These are phyloP conservation scores for Latrodectus hesperus DNA, from an alignment of 2,888 invertebrate species.

Conservation along the genomic window DNA sequence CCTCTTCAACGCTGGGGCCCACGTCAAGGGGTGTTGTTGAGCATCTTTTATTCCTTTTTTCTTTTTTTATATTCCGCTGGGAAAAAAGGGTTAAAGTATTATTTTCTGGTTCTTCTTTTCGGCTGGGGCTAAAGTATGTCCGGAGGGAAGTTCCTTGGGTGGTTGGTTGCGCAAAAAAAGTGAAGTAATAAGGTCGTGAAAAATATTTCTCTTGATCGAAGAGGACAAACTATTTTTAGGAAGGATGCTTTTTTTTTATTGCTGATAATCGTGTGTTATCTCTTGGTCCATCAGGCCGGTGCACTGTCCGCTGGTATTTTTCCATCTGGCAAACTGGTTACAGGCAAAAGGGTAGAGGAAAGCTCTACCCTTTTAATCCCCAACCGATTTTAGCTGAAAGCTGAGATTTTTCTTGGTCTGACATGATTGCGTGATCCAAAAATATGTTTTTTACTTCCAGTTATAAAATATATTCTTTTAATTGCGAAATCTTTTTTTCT, in stretches of 20 bases:
- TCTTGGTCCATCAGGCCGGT: too few relatives aligned
- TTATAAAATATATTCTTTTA: too few relatives aligned
- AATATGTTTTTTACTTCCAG: too few relatives aligned
- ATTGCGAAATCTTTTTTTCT: too few relatives aligned
- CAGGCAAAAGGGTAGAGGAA: too few relatives aligned
- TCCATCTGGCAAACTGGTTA: too few relatives aligned
- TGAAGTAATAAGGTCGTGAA: slow-evolving; percentile 20
- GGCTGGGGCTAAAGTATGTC: neutral
- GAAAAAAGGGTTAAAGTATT: slow-evolving; percentile 2
- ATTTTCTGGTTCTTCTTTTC: neutral
- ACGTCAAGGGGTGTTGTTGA: slow-evolving; percentile 3
- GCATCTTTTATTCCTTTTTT: neutral
- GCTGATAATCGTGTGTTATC: too few relatives aligned
- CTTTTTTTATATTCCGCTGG: neutral
- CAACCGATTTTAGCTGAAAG: too few relatives aligned
- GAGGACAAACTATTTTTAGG: slow-evolving; percentile 48
- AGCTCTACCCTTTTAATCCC: too few relatives aligned
- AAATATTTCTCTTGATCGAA: slow-evolving; percentile 12
- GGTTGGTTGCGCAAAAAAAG: neutral
- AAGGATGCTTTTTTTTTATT: neutral
- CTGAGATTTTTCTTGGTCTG: too few relatives aligned
- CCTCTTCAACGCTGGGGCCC: slow-evolving; percentile 10
- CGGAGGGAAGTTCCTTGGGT: neutral
- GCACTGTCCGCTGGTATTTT: too few relatives aligned
- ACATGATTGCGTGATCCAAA: too few relatives aligned